Percentiles rank a stretch among this genome's conserved stretches.
Conservation (phyloP, 1,140 invertebrate species). For the Samia ricini region DNA sequence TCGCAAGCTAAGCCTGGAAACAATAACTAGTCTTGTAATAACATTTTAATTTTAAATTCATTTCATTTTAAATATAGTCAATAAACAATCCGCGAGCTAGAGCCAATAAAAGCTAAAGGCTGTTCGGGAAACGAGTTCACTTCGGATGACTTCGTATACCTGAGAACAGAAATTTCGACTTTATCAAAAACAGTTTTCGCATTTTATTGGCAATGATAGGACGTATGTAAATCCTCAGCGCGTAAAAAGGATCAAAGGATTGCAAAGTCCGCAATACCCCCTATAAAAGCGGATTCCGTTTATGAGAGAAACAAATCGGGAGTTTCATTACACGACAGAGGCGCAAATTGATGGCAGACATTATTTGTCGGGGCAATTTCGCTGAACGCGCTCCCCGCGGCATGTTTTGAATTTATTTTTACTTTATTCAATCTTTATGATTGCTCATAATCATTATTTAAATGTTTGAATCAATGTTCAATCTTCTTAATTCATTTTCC, state of each 20-base stretch:
- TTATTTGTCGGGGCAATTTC: conserved; percentile 63
- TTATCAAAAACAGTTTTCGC: conserved; percentile 8
- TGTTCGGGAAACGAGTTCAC: background rate
- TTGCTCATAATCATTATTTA: background rate
- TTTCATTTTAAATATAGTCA: background rate
- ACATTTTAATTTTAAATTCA: background rate
- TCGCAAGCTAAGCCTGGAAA: background rate
- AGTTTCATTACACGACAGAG: conserved; percentile 52
- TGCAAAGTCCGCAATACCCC: conserved; percentile 57
- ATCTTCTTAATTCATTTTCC: background rate
- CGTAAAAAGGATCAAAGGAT: conserved; percentile 32
- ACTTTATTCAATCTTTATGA: background rate
- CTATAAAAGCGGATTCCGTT: conserved; percentile 64
- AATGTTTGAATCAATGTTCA: background rate
- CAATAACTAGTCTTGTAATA: background rate
- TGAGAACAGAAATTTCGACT: conserved; percentile 1
- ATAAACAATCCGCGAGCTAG: background rate
- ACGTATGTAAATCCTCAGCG: conserved; percentile 41
- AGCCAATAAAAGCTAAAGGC: background rate
- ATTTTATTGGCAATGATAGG: conserved; percentile 3
- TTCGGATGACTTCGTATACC: background rate
- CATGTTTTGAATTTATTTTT: background rate
- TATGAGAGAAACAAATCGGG: conserved; percentile 62
- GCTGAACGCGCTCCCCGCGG: conserved; percentile 9
- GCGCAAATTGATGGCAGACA: conserved; percentile 48